Evolutionary conservation across 2,113 vertebrate species (phyloP), one percentile per base, ranked within the genome.

Genomic region (Uria lomvia): DNA sequence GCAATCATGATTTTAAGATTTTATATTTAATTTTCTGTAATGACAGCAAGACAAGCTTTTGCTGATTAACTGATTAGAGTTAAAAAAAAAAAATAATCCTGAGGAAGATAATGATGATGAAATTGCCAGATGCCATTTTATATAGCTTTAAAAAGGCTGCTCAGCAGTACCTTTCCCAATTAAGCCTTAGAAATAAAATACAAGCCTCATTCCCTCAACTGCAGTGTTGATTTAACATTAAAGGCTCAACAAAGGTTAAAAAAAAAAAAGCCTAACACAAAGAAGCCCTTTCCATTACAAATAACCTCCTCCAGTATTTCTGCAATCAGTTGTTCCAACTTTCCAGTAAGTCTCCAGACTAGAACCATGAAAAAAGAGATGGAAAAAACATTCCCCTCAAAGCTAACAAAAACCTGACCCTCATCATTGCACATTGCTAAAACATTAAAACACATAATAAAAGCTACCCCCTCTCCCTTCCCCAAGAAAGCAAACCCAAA

Each of bases 31-130:
- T 83, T 80, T 93, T 56, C 86, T 81, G 8, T 56, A 77, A 77
- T 71, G 19, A 55, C 59, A 93, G 38, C 45, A 90, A 55, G 43
- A 78, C 9, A 75, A 71, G 49, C 40, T 84, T 81, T 81, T 86
- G 27, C 60, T 94, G 62, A 96, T 94, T 76, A 93, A 79, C 40
- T 86, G 45, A 96, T 80, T 20, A 86, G 20, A 90, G 40, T 52
- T 68, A 3, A 8, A 8, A 40, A 29, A 38, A 7, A n/a, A 24
- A 36, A 70, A 94, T 79, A 76, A 79, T 40, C 13, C 65, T 6
- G 4, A 79, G 60, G 66, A 92, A 75, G 49, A 67, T 40, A 83
- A 90, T 34, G 15, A 77, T 29, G 45, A 76, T 47, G 12, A 86
- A 92, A 86, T 80, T 86, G 21, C 47, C 45, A 70, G 42, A 83